Evolutionary conservation across 2,797 vertebrate species (phyloP), one percentile per base, ranked within the genome.

Genomic region (Pantherophis alleghaniensis): DNA sequence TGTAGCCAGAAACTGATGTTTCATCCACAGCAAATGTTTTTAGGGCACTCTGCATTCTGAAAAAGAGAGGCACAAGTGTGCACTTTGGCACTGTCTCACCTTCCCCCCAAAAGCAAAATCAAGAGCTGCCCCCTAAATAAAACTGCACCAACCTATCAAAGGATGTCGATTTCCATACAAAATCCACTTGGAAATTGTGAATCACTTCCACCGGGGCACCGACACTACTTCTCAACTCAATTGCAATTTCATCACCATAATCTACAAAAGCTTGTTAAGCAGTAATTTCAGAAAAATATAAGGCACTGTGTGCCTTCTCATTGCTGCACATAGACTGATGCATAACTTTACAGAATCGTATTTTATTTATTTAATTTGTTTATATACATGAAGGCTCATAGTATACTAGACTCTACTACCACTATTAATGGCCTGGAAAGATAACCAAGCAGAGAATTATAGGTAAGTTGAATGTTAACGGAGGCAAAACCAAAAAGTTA

Each of bases 161-260:
- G 0, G 99, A 99, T 42, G 99, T 99, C 0, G 99, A 99, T 95
- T 99, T 99, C 99, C 99, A 99, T 0, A 99, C 99, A 95, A 99
- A 99, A 96, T 99, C 99, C 93, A 99, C 99, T 96, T 99, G 99
- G 97, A 99, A 99, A 97, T 99, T 99, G 96, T 99, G 99, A 0
- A 99, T 99, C 89, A 99, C 99, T 95, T 99, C 99, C 96, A 99
- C 99, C 0, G 99, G 99, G 0, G 99, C 99, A 5, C 99, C 99
- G 66, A 99, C 99, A 47, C 99, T 99, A 97, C 99, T 99, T 93
- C 99, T 98, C 95, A 99, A 96, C 97, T 99, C 99, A 24, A 99
- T 99, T 87, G 99, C 99, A 13, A 99, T 99, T 98, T 99, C 99
- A 95, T 99, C 99, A 55, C 99, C 99, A 94, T 99, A 99, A 98